Base-by-base conservation (phyloP, 2,888 invertebrate genomes). In the Scrobipalpa atriplicella region DNA sequence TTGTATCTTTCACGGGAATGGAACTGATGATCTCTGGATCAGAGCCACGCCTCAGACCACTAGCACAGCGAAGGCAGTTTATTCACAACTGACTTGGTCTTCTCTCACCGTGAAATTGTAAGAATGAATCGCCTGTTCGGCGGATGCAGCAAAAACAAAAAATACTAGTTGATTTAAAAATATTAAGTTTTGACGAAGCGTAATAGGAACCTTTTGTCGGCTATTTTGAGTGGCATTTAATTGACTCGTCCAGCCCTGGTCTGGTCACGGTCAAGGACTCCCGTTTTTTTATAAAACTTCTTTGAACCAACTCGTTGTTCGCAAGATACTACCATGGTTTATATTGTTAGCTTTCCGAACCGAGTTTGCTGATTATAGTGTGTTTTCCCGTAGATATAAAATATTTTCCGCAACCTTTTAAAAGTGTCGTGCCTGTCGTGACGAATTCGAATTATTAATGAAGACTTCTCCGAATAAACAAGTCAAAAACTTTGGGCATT, bases 41-140 rank as follows among this genome's bases (percentile, higher is more conserved):
- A n/a, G 29, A 29, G 29, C 29, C 29, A 29, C 29, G 29, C 2
- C 29, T 29, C 29, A 29, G 5, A 29, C 29, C 29, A 29, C 29
- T 29, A 29, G 29, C 29, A 2, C 29, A 29, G 2, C 2, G 29
- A n/a, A 29, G 29, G 29, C 29, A 29, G 5, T 3, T n/a, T 29
- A 75, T 74, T 72, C 72, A 78, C 72, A 73, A 75, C 80, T 75
- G 73, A 54, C 43, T 62, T 62, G 68, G 66, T 56, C 64, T 70
- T 67, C 61, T 74, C 76, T 79, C 67, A 74, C 78, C 82, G 82
- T 83, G 78, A 83, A 85, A 85, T 85, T 77, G 75, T 77, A 74
- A 77, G 75, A 84, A 82, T 83, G 79, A 84, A 84, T 83, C 71
- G 41, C 47, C n/a, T 66, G 58, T 73, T 73, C 77, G 76, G 76